phyloP scores from a whole-genome alignment of 2,797 vertebrate species.

The Xiphophorus birchmanni region DNA sequence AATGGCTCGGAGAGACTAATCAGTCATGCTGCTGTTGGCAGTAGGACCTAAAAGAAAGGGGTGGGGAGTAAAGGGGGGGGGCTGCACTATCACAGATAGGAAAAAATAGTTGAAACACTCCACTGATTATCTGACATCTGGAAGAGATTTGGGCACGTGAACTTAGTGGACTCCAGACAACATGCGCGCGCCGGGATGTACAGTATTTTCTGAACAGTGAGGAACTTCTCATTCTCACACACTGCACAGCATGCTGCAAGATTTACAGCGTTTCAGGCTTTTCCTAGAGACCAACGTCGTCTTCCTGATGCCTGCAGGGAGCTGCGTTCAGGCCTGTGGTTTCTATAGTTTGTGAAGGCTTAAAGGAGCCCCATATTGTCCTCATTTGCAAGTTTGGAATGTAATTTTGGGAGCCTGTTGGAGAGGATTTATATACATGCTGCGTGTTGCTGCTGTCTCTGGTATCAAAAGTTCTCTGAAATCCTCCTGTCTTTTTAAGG shows the following conservation, averaged over 20 bases:
- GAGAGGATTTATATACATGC: not conserved
- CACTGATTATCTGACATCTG: conserved; percentile 81
- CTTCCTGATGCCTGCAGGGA: conserved; percentile 10
- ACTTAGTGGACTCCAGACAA: conserved; percentile 59
- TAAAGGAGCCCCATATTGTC: not conserved
- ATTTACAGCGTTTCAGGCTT: conserved; percentile 27
- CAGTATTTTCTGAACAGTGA: conserved; percentile 44
- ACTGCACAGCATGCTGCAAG: conserved; percentile 36
- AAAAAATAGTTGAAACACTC: conserved; percentile 48
- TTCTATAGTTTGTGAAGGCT: conserved; percentile 25
- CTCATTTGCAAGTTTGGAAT: conserved; percentile 1
- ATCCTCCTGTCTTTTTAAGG: not conserved
- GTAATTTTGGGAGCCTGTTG: not conserved
- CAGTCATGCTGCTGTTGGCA: conserved; percentile 17
- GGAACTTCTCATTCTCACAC: conserved; percentile 41
- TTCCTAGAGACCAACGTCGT: conserved; percentile 9
- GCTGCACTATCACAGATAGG: conserved; percentile 48
- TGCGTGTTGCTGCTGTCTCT: not conserved
- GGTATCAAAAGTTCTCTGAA: not conserved
- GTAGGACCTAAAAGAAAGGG: not conserved
- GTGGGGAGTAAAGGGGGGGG: not conserved
- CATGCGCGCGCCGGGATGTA: conserved; percentile 50
- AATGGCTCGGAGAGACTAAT: conserved; percentile 27
- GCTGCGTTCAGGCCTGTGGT: conserved; percentile 19
- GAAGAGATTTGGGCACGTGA: conserved; percentile 73